Base-by-base conservation (phyloP, 2,797 vertebrate species). In the Gymnoscopelus braueri region DNA sequence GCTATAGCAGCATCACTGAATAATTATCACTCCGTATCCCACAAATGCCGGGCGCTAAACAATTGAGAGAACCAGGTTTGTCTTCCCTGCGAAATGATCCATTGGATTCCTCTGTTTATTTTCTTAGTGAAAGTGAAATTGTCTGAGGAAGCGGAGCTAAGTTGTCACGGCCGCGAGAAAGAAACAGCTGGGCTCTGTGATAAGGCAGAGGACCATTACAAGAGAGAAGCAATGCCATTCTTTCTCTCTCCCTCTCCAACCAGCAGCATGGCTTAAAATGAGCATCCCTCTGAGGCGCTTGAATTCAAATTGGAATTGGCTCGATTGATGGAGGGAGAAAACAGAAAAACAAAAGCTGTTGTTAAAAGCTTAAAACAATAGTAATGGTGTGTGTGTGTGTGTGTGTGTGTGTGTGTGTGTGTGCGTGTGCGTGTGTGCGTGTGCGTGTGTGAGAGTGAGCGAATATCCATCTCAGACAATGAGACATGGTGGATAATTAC, bases 401-500 rank as follows among this genome's bases (percentile, higher is more conserved):
- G 32, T 35, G 32, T 6, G 26, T 29, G 26, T 4, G 26, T 29
- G 26, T 29, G 67, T 50, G 47, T 1, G 39, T 9, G 39, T 10
- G 39, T 9, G 39, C 3, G 39, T 3, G 2, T 10, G 7, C 1
- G 39, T 10, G 39, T 13, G 29, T 11, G 49, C 3, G 39, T 44
- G 14, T 13, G 29, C 15, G 23, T 0, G 61, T 15, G 52, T 32
- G 69, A 52, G 63, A 75, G 63, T 82, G 60, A 69, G 65, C 85
- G 79, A 82, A 82, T 81, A 76, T 78, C 76, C 78, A 75, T 84
- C 75, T 77, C 47, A 47, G 69, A 89, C 85, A 88, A 86, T 82
- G 72, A 85, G 67, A 81, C 78, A 83, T 87, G 84, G 80, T 79
- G 71, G 75, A 84, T 92, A 89, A 88, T 90, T 89, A 82, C 77